A percentile compares a stretch with the other conserved stretches of the same genome.
Conservation (phyloP, 64 coral and sea anemone species). For the Platygyra sinensis region DNA sequence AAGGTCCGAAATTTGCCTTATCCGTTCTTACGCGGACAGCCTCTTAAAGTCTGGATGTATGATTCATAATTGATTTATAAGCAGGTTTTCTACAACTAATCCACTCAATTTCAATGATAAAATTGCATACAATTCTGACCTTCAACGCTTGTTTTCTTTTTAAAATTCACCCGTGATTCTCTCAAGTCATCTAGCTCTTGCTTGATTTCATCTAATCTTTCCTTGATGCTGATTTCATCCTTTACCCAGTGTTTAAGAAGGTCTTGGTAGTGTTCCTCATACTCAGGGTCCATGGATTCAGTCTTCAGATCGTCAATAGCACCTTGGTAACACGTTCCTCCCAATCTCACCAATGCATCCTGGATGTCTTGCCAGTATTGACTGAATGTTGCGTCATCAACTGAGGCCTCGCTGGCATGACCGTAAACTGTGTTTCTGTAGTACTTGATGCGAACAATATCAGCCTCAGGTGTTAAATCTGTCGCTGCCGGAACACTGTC, state of each 20-base stretch:
- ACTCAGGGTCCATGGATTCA: not conserved
- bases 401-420: constrained; percentile 27
- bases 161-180: not conserved
- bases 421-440: constrained; percentile 46
- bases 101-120: too few species aligned
- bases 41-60: too few species aligned
- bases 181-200: not conserved
- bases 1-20: too few species aligned
- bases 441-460: too few species aligned
- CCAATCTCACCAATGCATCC: constrained; percentile 31
- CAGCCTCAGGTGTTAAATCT: too few species aligned
- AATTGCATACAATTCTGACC: not conserved
- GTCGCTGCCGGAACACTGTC: too few species aligned
- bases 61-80: too few species aligned
- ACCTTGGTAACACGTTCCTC: too few species aligned
- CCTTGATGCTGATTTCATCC: not conserved
- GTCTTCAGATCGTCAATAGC: constrained; percentile 5
- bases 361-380: constrained; percentile 11
- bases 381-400: constrained; percentile 26
- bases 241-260: not conserved
- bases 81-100: too few species aligned
- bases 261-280: not conserved
- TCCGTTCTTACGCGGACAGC: too few species aligned
- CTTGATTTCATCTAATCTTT: not conserved
- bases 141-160: not conserved